These are phyloP conservation scores for Nineta flava DNA, from an alignment of 2,888 invertebrate species.

Conservation along the genomic window DNA sequence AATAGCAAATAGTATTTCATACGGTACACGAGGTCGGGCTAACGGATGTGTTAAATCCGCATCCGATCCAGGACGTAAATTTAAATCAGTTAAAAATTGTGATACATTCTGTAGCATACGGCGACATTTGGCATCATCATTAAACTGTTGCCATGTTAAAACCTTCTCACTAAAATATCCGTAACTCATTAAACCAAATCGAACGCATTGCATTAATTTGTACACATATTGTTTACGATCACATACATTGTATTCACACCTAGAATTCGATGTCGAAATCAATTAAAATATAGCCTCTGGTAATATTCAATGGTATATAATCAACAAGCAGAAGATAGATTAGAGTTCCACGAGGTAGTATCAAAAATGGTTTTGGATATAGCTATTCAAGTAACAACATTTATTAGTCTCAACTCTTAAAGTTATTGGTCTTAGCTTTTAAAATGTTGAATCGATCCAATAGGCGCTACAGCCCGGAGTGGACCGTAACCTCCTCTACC, in stretches of 20 bases:
- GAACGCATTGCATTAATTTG: conserved; percentile 43
- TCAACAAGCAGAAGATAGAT: too few relatives aligned
- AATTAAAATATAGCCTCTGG: too few relatives aligned
- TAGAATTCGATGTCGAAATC: too few relatives aligned
- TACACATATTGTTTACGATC: conserved; percentile 37
- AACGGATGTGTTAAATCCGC: conserved; percentile 38
- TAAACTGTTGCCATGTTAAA: conserved; percentile 35
- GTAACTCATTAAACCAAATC: conserved; percentile 47
- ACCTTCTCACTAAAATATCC: conserved; percentile 37
- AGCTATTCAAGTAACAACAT: too few relatives aligned
- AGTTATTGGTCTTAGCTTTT: too few relatives aligned
- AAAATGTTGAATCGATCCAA: too few relatives aligned
- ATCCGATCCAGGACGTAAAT: conserved; percentile 32
- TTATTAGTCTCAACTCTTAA: too few relatives aligned
- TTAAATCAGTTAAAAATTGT: conserved; percentile 34
- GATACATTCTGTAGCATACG: conserved; percentile 29
- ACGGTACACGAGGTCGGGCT: conserved; percentile 54
- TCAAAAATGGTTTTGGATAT: too few relatives aligned
- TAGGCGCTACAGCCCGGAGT: too few relatives aligned
- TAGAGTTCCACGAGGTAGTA: too few relatives aligned
- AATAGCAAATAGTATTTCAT: conserved; percentile 65
- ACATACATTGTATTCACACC: conserved; percentile 33
- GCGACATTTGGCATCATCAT: conserved; percentile 36
- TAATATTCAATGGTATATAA: too few relatives aligned
- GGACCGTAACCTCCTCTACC: too few relatives aligned